Base-by-base conservation (phyloP, 2,113 vertebrate genomes). In the Phalacrocorax pelagicus region DNA sequence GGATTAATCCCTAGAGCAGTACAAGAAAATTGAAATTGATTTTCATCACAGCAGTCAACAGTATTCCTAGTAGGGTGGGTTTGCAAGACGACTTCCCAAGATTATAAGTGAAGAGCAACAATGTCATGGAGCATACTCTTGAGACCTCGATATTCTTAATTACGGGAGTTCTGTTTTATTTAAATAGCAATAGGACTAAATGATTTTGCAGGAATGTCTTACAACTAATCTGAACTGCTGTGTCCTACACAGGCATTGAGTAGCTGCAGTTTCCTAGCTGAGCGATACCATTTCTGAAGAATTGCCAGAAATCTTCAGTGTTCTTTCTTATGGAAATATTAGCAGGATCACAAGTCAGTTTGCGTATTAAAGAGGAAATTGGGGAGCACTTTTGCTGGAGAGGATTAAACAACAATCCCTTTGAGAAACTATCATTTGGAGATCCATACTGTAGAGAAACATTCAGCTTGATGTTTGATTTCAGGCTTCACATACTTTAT, bases 391-490 rank as follows among this genome's bases (percentile, higher is more conserved):
- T 75, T 79, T 89, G 38, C 49, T 92, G 49, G 27, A 72, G 19
- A 81, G 72, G 32, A 89, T 92, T 92, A 89, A 96, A 87, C 65
- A 81, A 61, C 90, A 81, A 83, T 57, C 30, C 27, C 14, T 81
- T 63, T 86, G 82, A 89, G 83, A 91, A 95, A 81, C 65, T 73
- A 59, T 73, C 30, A 55, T 81, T 92, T 96, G 19, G 18, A 72
- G 55, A 79, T 71, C 16, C 40, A 46, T 84, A 71, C 38, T 54
- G 19, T 79, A 47, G 34, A 84, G 69, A 72, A 92, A 91, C 94
- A 86, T 46, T 84, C 40, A 89, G 26, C 44, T 94, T 93, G 75
- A 78, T 52, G 91, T 95, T 95, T 95, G 92, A 79, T 96, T 95
- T 94, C 40, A 91, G 65, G 19, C 70, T 91, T 89, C 34, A 9